A percentile compares a stretch with the other conserved stretches of the same genome.
phyloP scores from a whole-genome alignment of 2,797 vertebrate genomes.

The Phyllotis vaccarum region DNA sequence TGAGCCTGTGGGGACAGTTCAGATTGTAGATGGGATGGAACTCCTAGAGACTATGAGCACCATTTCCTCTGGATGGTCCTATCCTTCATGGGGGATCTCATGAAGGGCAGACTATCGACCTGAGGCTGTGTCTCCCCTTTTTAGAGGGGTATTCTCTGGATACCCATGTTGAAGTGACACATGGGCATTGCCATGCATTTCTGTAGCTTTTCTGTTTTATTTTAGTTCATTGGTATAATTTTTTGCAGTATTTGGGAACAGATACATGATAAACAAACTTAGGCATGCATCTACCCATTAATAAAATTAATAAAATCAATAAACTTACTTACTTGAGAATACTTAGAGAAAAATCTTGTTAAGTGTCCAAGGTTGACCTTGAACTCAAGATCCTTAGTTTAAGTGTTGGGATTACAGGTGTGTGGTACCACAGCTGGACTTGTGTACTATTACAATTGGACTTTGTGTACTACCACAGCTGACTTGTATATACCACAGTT shows the following conservation, averaged over 20 bases:
- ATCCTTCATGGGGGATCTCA: neutral
- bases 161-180: constrained; percentile 13
- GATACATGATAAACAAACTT: no score
- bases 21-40: neutral
- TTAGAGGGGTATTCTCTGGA: constrained; percentile 27
- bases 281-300: neutral
- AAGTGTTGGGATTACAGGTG: neutral
- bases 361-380: neutral
- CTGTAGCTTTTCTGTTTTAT: neutral
- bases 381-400: neutral
- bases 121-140: neutral
- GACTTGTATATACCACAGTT: neutral
- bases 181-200: neutral
- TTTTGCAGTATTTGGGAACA: neutral
- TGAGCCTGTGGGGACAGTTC: neutral
- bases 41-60: rapidly evolving
- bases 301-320: no score
- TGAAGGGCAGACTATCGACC: neutral
- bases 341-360: neutral
- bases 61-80: neutral
- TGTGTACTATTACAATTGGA: no score
- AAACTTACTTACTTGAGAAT: neutral
- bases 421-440: neutral
- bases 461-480: no score
- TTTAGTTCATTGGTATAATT: neutral